These are phyloP conservation scores for Peromyscus californicus DNA, from an alignment of 2,113 vertebrate species.

Conservation along the genomic window DNA sequence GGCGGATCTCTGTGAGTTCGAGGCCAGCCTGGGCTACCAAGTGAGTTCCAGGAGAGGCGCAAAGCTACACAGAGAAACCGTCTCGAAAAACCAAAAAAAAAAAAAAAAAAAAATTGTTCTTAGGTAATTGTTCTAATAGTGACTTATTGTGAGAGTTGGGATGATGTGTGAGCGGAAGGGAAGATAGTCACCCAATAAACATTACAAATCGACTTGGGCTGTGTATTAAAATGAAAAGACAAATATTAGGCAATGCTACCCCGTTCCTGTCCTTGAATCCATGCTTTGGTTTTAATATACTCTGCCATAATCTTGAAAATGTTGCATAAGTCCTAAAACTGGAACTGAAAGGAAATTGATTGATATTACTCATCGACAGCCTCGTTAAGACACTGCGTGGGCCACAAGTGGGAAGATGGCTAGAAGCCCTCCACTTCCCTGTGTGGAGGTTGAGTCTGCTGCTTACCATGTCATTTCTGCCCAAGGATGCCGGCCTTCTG, in stretches of 20 bases:
- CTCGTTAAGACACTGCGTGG: background rate
- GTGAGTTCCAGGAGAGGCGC: no score
- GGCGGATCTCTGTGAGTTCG: no score
- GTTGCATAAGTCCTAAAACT: background rate
- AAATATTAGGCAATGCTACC: background rate
- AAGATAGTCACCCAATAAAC: background rate
- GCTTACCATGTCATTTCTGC: background rate
- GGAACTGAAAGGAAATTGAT: background rate
- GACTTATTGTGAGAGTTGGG: constrained; percentile 6
- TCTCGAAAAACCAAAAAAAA: no score
- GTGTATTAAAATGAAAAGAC: constrained; percentile 43
- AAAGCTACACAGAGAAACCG: no score
- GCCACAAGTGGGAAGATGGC: background rate
- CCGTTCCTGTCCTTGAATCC: background rate
- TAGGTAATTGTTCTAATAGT: background rate
- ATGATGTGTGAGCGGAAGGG: background rate
- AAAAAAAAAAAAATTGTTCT: background rate
- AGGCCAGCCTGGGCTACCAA: no score
- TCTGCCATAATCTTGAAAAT: background rate
- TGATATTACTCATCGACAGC: background rate
- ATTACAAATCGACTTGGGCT: background rate
- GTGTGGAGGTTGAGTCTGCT: background rate
- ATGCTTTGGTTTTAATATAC: background rate
- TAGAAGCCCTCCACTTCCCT: background rate
- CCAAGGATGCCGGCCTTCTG: background rate